phyloP scores from a whole-genome alignment of 1,140 invertebrate species.

The Ceratina calcarata region DNA sequence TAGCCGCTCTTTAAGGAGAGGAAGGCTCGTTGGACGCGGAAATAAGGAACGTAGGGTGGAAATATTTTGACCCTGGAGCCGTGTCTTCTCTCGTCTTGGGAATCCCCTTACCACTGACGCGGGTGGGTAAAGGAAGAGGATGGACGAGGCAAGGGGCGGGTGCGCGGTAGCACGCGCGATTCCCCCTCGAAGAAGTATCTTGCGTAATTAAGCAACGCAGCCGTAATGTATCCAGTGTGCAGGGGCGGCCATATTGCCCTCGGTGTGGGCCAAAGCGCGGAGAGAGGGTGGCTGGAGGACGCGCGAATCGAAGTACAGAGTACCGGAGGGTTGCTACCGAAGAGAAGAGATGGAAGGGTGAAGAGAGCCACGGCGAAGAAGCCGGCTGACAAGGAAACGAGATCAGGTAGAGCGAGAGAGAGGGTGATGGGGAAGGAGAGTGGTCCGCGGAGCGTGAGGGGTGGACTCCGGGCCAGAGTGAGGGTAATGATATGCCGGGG shows the following conservation, averaged over 20 bases:
- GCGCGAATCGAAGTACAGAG: constrained; percentile 65
- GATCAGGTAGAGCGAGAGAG: constrained; percentile 34
- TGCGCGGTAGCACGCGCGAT: constrained; percentile 28
- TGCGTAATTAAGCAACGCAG: constrained; percentile 75
- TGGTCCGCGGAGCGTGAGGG: constrained; percentile 32
- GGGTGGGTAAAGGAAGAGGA: neutral
- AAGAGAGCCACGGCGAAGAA: constrained; percentile 33
- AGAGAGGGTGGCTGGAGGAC: constrained; percentile 28
- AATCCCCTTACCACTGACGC: neutral
- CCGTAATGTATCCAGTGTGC: constrained; percentile 70
- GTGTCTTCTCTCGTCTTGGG: neutral
- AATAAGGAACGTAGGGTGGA: constrained; percentile 36
- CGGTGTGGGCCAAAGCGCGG: constrained; percentile 43
- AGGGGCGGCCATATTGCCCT: constrained; percentile 70
- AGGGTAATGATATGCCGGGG: constrained; percentile 71
- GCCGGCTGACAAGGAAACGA: constrained; percentile 19
- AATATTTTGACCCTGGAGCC: constrained; percentile 37
- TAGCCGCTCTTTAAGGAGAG: neutral
- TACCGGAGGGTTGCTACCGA: constrained; percentile 64
- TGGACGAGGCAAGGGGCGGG: neutral
- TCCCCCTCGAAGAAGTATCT: constrained; percentile 67
- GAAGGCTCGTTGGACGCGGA: constrained; percentile 3
- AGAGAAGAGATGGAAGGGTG: constrained; percentile 62
- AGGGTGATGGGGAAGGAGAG: constrained; percentile 8
- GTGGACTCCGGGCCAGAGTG: constrained; percentile 27